Evolutionary conservation across 2,113 vertebrate species (phyloP), one percentile per base, ranked within the genome.

Genomic region (Rhinopomastus cyanomelas): DNA sequence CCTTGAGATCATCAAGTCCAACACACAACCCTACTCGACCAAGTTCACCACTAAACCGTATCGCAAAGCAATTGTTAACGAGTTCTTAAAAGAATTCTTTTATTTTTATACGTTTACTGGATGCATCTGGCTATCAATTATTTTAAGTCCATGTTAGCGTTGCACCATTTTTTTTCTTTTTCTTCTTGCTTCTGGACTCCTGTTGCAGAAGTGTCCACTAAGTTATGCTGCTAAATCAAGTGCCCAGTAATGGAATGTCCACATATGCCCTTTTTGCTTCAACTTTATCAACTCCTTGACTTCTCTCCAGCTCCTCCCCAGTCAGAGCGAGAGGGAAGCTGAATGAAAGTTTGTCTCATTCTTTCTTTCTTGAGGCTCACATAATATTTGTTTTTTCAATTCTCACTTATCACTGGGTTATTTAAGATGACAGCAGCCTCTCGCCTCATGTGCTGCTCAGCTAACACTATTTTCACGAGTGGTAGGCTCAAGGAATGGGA

Each of bases 341-440:
- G 56, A 90, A 85, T 44, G 25, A 55, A 80, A 85, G 6, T 21
- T 55, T 82, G 26, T 55, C 49, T 69, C 72, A 18, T n/a, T 75
- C 68, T 6, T 49, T 62, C 32, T 39, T 83, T 53, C 11, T 46
- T 91, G 66, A n/a, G 64, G 12, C 85, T 80, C 82, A 56, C 60
- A 30, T 71, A 16, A 32, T 52, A 89, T 92, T 92, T 79, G 36
- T 75, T 94, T 90, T 64, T 90, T 14, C 34, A 83, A 77, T 67
- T 93, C 44, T 81, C 23, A 22, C n/a, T 55, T 87, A 77, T 85
- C 46, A 56, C 55, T 1, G 0, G 16, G 21, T 52, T 85, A 66
- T 82, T 90, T 74, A 84, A 79, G 48, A 69, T 36, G 64, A 71
- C 72, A 91, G 25, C 32, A 90, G 18, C 9, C 16, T 73, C 75